phyloP scores from a whole-genome alignment of 2,888 invertebrate genomes.

The Mactromeris polynyma region DNA sequence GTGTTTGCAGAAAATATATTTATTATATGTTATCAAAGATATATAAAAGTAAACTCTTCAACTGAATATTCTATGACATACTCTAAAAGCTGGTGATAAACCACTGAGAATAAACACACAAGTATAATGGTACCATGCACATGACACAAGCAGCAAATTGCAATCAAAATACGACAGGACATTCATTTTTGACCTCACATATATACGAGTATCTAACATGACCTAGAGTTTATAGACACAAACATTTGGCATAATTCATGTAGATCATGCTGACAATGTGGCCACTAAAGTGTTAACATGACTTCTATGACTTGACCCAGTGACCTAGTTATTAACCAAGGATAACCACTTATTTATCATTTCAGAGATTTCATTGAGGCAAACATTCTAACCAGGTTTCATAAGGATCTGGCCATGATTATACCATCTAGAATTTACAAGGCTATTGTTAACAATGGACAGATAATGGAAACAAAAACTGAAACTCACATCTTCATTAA shows the following conservation, averaged over 20 bases:
- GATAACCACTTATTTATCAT: no score
- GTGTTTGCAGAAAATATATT: conserved; percentile 7
- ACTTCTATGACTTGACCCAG: no score
- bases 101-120: not conserved
- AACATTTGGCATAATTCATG: not conserved
- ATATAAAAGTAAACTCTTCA: not conserved
- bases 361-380: no score
- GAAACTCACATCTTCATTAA: no score
- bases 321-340: no score
- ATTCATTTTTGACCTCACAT: not conserved
- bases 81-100: not conserved
- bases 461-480: no score
- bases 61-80: not conserved
- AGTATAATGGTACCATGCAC: not conserved
- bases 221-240: not conserved
- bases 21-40: not conserved
- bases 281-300: no score
- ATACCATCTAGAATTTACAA: no score
- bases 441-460: no score
- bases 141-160: not conserved
- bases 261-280: not conserved
- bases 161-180: not conserved
- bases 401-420: no score
- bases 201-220: not conserved
- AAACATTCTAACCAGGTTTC: no score